These are phyloP conservation scores for Rhynchopsitta pachyrhyncha DNA, from an alignment of 2,113 vertebrate species.

Conservation along the genomic window DNA sequence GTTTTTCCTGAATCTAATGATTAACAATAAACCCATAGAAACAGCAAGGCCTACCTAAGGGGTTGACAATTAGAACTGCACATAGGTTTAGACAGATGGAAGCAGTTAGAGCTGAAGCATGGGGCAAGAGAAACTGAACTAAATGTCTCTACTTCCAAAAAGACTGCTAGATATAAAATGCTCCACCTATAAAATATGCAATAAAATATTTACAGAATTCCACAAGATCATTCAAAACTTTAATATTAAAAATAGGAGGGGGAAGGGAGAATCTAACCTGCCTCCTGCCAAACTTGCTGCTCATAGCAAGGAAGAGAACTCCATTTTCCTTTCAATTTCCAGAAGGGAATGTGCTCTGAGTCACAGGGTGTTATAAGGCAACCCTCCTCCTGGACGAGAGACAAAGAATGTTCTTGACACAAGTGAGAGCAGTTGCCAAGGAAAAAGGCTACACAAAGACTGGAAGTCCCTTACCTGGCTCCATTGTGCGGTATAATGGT, in stretches of 20 bases:
- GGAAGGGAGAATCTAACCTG: not conserved
- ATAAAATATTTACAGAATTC: conserved; percentile 70
- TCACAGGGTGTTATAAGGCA: not conserved
- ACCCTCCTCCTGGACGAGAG: not conserved
- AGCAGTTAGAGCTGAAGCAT: conserved; percentile 62
- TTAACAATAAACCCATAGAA: conserved; percentile 63
- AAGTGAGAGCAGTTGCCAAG: not conserved
- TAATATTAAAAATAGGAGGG: not conserved
- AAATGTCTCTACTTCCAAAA: conserved; percentile 22
- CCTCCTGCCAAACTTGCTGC: conserved; percentile 8
- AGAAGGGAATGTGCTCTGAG: conserved; percentile 16
- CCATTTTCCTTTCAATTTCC: conserved; percentile 37
- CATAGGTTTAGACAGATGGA: conserved; percentile 67
- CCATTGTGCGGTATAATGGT: not conserved
- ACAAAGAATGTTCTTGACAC: not conserved
- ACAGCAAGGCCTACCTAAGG: conserved; percentile 65
- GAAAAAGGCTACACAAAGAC: not conserved
- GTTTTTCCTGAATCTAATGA: conserved; percentile 56
- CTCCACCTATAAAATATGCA: conserved; percentile 53
- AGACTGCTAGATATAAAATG: conserved; percentile 61
- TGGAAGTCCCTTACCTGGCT: conserved; percentile 36
- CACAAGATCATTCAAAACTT: conserved; percentile 41
- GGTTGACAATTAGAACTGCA: conserved; percentile 67
- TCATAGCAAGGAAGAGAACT: not conserved
- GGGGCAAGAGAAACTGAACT: conserved; percentile 58